These are phyloP conservation scores for Pedionomus torquatus DNA, from an alignment of 2,113 vertebrate species.

Conservation along the genomic window DNA sequence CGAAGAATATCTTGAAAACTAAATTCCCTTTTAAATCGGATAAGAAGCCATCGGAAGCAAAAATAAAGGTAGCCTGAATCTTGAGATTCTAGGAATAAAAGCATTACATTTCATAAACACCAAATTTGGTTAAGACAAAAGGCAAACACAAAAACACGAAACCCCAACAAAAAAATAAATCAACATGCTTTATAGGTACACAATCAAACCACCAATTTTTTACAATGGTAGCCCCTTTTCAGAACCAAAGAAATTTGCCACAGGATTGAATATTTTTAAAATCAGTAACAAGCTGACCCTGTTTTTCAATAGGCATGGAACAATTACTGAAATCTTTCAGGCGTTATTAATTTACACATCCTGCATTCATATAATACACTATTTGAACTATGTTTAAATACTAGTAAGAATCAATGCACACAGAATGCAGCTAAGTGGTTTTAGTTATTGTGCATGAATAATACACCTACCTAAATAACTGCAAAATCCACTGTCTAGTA, in stretches of 20 bases:
- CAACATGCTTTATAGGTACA: neutral
- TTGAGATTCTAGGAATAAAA: slow-evolving; percentile 86
- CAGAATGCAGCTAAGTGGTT: neutral
- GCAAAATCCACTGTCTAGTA: slow-evolving; percentile 94
- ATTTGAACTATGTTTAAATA: neutral
- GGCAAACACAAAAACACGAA: neutral
- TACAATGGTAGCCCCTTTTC: neutral
- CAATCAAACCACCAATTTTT: neutral
- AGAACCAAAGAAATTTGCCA: neutral
- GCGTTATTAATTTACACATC: neutral
- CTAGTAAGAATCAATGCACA: neutral
- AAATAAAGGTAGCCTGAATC: slow-evolving; percentile 98
- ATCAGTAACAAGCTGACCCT: neutral
- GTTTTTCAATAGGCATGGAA: neutral
- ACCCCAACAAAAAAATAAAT: too few relatives aligned
- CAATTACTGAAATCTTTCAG: neutral
- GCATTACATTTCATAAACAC: neutral
- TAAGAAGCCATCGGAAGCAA: slow-evolving; percentile 98
- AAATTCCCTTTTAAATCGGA: slow-evolving; percentile 97
- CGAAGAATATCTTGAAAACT: slow-evolving; percentile 94
- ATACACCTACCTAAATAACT: slow-evolving; percentile 90
- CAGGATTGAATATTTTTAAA: neutral
- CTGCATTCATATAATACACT: neutral
- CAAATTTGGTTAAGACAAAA: neutral
- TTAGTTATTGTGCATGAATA: neutral